These are phyloP conservation scores for Ormia ochracea DNA, from an alignment of 2,888 invertebrate species.

Conservation along the genomic window DNA sequence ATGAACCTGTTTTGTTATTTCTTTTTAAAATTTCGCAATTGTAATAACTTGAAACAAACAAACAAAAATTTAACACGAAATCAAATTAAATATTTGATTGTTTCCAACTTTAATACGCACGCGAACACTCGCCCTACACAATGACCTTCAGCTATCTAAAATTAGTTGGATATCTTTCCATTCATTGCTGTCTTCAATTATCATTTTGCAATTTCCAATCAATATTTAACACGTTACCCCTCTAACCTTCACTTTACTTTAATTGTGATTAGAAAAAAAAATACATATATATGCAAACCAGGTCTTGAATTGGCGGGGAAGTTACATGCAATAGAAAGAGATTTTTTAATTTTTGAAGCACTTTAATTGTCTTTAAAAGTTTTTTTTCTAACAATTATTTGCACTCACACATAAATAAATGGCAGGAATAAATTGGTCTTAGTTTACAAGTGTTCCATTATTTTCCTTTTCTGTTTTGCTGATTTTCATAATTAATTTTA, in stretches of 20 bases:
- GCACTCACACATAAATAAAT: no score
- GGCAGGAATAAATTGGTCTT: no score
- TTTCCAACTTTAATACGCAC: slow-evolving; percentile 21
- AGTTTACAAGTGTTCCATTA: no score
- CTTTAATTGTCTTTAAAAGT: no score
- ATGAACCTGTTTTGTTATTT: no score
- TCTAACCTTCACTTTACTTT: background rate
- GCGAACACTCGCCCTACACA: slow-evolving; percentile 14
- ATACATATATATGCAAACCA: no score
- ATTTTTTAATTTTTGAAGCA: no score
- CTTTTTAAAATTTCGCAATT: no score
- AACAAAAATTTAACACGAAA: background rate
- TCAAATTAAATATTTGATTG: background rate
- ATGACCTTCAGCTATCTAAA: slow-evolving; percentile 26
- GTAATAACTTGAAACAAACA: no score
- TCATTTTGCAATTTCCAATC: slow-evolving; percentile 10
- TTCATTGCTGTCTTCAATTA: slow-evolving; percentile 15
- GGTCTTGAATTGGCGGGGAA: no score
- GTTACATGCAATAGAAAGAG: no score
- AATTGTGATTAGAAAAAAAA: background rate
- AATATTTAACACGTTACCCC: slow-evolving; percentile 18
- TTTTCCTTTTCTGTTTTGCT: background rate
- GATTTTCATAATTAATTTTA: slow-evolving; percentile 47
- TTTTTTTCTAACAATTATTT: no score
- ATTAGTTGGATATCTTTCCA: background rate